A percentile compares a stretch with the other conserved stretches of the same genome.
phyloP scores from a whole-genome alignment of 2,797 vertebrate genomes.

The Anguilla marmorata region DNA sequence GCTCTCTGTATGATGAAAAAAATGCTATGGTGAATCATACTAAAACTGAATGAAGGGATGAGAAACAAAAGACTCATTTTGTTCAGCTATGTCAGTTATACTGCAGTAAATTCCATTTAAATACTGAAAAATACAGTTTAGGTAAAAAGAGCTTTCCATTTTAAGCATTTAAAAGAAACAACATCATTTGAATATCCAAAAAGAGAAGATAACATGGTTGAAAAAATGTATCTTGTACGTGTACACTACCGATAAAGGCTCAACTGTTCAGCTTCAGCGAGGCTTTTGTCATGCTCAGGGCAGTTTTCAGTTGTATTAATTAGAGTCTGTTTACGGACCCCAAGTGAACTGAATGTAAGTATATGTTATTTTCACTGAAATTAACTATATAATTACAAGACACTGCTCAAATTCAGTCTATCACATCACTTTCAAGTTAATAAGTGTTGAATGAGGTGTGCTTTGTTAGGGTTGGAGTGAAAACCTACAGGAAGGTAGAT shows the following conservation, averaged over 20 bases:
- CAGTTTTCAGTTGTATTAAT: too few species aligned
- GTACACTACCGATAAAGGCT: neutral
- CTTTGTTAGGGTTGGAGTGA: too few species aligned
- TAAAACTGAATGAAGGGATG: neutral
- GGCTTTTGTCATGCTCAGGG: too few species aligned
- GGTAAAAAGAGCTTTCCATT: neutral
- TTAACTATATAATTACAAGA: neutral
- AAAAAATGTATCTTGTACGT: neutral
- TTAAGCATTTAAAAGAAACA: neutral
- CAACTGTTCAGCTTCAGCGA: too few species aligned
- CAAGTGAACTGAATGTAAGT: too few species aligned
- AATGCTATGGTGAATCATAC: neutral
- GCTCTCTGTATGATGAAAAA: neutral
- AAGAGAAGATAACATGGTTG: neutral
- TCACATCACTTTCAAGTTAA: neutral
- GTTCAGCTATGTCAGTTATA: too few species aligned
- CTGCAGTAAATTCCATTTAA: too few species aligned
- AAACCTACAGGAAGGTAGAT: too few species aligned
- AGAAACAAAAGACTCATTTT: too few species aligned
- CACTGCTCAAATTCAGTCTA: neutral
- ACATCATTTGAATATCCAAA: neutral
- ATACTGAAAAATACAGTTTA: neutral
- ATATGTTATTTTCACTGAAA: neutral
- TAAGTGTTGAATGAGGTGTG: too few species aligned
- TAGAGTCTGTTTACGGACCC: too few species aligned